These are phyloP conservation scores for Craniophora ligustri DNA, from an alignment of 2,888 invertebrate species.

Conservation along the genomic window DNA sequence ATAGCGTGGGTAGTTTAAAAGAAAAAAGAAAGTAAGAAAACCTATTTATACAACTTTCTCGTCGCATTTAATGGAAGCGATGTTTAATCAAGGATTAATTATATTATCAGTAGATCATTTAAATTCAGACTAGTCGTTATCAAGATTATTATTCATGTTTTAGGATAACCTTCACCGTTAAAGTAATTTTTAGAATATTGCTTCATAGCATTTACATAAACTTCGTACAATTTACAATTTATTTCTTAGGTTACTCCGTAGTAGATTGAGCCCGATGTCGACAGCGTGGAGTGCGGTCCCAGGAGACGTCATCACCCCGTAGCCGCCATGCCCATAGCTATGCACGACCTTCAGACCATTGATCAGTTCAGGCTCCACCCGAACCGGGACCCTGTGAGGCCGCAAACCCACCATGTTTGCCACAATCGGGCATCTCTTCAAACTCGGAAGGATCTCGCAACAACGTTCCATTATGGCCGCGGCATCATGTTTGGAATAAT, in stretches of 20 bases:
- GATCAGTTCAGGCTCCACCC: constrained; percentile 91
- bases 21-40: too few species aligned
- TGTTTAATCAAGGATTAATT: too few species aligned
- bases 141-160: too few species aligned
- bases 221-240: constrained; percentile 75
- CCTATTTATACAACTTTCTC: too few species aligned
- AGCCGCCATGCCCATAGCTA: constrained; percentile 98
- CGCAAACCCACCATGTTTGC: constrained; percentile 93
- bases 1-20: too few species aligned
- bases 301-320: constrained; percentile 96
- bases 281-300: constrained; percentile 95
- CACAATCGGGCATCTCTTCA: constrained; percentile 88
- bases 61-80: too few species aligned
- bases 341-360: constrained; percentile 91
- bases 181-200: too few species aligned
- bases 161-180: too few species aligned
- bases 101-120: too few species aligned
- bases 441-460: constrained; percentile 91
- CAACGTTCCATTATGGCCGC: constrained; percentile 94
- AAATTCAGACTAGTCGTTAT: too few species aligned
- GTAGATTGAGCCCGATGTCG: constrained; percentile 89
- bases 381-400: constrained; percentile 92
- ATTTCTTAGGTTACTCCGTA: constrained; percentile 69
- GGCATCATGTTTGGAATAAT: constrained; percentile 91
- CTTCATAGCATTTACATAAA: too few species aligned